Percentiles rank a stretch among this genome's conserved stretches.
These are phyloP conservation scores for Turritopsis rubra DNA, from an alignment of 30 jellyfish, hydroid and myxozoan genomes.

Conservation along the genomic window DNA sequence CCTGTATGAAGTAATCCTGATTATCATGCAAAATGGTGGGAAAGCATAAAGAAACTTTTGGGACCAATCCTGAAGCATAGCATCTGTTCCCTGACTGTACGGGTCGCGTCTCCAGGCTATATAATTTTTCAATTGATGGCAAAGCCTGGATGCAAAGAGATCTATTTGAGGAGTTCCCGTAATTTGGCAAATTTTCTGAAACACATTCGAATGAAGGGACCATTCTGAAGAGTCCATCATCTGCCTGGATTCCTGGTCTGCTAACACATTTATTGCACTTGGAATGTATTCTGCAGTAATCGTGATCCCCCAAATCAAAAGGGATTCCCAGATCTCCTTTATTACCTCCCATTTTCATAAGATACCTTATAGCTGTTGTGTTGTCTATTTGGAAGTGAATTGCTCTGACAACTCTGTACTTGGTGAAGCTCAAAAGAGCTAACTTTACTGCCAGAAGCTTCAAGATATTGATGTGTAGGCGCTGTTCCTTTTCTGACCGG, in stretches of 20 bases:
- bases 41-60: slow-evolving; percentile 5
- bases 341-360: neutral
- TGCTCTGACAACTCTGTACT: neutral
- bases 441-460: neutral
- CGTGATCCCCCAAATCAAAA: neutral
- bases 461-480: neutral
- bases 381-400: neutral
- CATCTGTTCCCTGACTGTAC: slow-evolving; percentile 14
- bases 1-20: neutral
- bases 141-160: slow-evolving; percentile 1
- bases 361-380: neutral
- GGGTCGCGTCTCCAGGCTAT: neutral
- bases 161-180: neutral
- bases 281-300: slow-evolving; percentile 7
- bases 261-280: neutral
- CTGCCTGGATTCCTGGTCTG: neutral
- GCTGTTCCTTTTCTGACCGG: neutral
- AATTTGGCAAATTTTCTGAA: neutral
- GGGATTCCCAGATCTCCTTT: slow-evolving; percentile 1
- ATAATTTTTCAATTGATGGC: neutral
- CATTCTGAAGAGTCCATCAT: slow-evolving; percentile 12
- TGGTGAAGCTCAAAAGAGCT: neutral
- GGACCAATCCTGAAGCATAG: slow-evolving; percentile 3
- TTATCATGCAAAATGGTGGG: neutral
- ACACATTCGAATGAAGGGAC: neutral